Evolutionary conservation across 2,888 invertebrate species (phyloP).

Genomic region (Neoaliturus tenellus): DNA sequence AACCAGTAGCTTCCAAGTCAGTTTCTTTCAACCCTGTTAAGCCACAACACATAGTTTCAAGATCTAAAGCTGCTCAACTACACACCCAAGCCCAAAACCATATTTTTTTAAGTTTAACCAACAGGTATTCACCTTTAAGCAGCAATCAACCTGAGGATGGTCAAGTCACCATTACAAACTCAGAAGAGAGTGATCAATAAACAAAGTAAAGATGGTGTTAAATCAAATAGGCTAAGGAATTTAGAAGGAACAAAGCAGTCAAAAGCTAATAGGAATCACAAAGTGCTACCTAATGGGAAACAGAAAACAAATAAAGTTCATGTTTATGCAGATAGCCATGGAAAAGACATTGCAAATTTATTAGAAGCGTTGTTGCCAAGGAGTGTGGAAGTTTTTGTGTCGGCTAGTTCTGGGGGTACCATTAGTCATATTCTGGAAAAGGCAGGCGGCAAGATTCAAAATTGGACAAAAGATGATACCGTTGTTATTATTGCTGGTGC

Average conservation of each 20-base stretch:
- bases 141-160: not conserved
- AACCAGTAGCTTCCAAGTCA: not conserved
- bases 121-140: not conserved
- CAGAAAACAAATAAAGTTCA: not conserved
- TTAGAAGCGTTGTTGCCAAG: not conserved
- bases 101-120: not conserved
- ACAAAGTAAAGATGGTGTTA: not conserved
- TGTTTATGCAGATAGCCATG: not conserved
- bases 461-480: not conserved
- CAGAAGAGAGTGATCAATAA: not conserved
- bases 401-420: not conserved
- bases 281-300: not conserved
- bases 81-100: not conserved
- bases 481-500: not conserved
- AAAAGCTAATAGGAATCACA: not conserved
- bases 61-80: not conserved
- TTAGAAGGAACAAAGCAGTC: not conserved
- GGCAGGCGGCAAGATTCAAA: not conserved
- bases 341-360: not conserved
- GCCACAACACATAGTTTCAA: not conserved
- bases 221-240: not conserved
- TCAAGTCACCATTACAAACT: not conserved
- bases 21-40: not conserved
- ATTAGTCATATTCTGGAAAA: not conserved
- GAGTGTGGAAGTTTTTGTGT: not conserved